Evolutionary conservation across 1,140 invertebrate species (phyloP).

Genomic region (Chymomyza costata): DNA sequence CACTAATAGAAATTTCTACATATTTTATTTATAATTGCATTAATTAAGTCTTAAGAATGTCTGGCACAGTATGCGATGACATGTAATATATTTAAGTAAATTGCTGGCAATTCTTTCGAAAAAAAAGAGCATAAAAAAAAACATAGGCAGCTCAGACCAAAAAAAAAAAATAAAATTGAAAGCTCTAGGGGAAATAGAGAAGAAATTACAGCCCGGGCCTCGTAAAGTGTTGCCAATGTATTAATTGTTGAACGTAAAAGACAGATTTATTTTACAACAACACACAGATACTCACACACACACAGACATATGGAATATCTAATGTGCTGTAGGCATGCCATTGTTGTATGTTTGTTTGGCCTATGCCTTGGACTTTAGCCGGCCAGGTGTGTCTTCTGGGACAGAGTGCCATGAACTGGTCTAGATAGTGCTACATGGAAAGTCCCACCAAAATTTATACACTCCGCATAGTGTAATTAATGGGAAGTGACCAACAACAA

Average conservation of each 20-base stretch:
- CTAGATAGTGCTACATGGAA: too few relatives aligned
- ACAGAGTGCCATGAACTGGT: too few relatives aligned
- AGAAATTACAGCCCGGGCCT: neutral
- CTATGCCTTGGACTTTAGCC: slow-evolving; percentile 8
- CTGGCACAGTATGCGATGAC: slow-evolving; percentile 21
- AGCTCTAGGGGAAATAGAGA: slow-evolving; percentile 19
- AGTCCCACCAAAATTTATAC: too few relatives aligned
- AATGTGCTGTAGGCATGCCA: too few relatives aligned
- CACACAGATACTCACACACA: neutral
- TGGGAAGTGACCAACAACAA: slow-evolving; percentile 33
- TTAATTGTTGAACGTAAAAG: slow-evolving; percentile 44
- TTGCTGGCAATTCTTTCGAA: slow-evolving; percentile 21
- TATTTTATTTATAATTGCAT: slow-evolving; percentile 44
- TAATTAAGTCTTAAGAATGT: slow-evolving; percentile 49
- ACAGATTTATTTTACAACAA: slow-evolving; percentile 40
- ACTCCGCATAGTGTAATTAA: slow-evolving; percentile 49
- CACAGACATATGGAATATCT: too few relatives aligned
- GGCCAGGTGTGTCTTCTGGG: slow-evolving; percentile 25
- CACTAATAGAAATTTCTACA: slow-evolving; percentile 2
- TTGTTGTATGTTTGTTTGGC: too few relatives aligned
- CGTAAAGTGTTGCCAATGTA: slow-evolving; percentile 20
- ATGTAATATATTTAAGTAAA: slow-evolving; percentile 33
- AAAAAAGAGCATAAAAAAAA: slow-evolving; percentile 18
- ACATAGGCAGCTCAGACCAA: slow-evolving; percentile 21
- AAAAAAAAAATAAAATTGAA: slow-evolving; percentile 27